Evolutionary conservation across 2,113 vertebrate species (phyloP).

Genomic region (Melanerpes formicivorus): DNA sequence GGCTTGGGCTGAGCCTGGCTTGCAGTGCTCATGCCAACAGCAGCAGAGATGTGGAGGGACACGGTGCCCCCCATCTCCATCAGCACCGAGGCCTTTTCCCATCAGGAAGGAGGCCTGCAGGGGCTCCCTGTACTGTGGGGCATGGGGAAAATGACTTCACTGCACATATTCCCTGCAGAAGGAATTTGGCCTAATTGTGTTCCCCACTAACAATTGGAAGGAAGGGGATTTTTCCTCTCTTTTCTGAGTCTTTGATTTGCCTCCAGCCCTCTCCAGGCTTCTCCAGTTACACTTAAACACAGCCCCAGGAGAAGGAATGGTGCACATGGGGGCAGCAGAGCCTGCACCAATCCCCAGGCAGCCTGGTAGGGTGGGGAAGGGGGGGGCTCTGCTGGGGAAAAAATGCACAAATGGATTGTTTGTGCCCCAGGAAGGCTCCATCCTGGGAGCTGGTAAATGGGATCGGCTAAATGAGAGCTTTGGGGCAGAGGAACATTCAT

Average conservation of each 20-base stretch:
- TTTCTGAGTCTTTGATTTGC: not conserved
- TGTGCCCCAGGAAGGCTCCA: not conserved
- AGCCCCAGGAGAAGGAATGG: rapidly evolving
- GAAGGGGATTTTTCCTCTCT: rapidly evolving
- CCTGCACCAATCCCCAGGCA: rapidly evolving
- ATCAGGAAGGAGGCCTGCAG: not conserved
- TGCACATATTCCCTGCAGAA: not conserved
- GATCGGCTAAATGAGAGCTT: not conserved
- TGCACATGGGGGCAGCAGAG: rapidly evolving
- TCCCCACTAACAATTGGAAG: not conserved
- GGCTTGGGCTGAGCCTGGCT: not conserved
- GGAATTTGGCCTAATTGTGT: not conserved
- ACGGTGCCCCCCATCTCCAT: not conserved
- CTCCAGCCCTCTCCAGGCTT: not conserved
- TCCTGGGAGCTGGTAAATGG: not conserved
- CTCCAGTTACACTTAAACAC: not conserved
- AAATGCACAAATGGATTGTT: not conserved
- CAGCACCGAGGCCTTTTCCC: not conserved
- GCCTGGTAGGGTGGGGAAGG: not conserved
- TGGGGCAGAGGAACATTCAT: not conserved
- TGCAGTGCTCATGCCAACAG: not conserved
- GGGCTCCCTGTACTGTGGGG: not conserved
- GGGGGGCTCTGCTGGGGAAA: no score
- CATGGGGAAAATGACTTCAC: not conserved
- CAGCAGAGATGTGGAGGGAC: not conserved